A percentile compares a stretch with the other conserved stretches of the same genome.
Evolutionary conservation across 2,888 invertebrate genomes (phyloP).

Genomic region (Flabesymbios commensalis): DNA sequence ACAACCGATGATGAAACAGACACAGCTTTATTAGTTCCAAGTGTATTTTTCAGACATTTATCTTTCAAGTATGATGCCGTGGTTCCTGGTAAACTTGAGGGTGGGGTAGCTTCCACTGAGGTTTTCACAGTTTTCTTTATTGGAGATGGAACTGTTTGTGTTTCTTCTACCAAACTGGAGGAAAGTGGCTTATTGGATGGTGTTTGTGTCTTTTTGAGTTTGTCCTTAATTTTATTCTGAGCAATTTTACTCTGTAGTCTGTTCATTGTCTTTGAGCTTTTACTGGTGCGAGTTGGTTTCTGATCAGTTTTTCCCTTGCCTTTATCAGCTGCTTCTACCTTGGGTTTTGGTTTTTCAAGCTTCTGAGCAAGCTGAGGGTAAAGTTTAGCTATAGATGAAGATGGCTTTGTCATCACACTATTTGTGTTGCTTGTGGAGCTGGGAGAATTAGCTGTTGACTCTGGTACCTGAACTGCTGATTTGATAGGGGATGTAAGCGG

Average conservation of each 20-base stretch:
- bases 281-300: constrained; percentile 20
- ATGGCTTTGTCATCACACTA: constrained; percentile 13
- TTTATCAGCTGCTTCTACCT: constrained; percentile 2
- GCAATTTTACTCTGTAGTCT: constrained; percentile 61
- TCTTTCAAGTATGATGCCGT: too few species aligned
- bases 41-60: too few species aligned
- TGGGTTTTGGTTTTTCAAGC: constrained; percentile 49
- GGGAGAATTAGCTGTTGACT: background rate
- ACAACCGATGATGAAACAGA: too few species aligned
- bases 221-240: constrained; percentile 61
- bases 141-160: too few species aligned
- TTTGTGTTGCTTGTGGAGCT: background rate
- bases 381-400: constrained; percentile 44
- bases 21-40: too few species aligned
- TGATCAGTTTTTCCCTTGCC: background rate
- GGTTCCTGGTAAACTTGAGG: too few species aligned
- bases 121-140: too few species aligned
- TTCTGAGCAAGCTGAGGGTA: constrained; percentile 59
- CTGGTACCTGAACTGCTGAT: too few species aligned
- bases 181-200: too few species aligned
- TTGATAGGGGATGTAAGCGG: background rate
- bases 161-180: too few species aligned
- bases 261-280: constrained; percentile 60
- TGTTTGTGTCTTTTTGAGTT: constrained; percentile 53
- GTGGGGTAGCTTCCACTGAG: too few species aligned